Conservation (phyloP, 2,113 vertebrate species). For the Castor canadensis region DNA sequence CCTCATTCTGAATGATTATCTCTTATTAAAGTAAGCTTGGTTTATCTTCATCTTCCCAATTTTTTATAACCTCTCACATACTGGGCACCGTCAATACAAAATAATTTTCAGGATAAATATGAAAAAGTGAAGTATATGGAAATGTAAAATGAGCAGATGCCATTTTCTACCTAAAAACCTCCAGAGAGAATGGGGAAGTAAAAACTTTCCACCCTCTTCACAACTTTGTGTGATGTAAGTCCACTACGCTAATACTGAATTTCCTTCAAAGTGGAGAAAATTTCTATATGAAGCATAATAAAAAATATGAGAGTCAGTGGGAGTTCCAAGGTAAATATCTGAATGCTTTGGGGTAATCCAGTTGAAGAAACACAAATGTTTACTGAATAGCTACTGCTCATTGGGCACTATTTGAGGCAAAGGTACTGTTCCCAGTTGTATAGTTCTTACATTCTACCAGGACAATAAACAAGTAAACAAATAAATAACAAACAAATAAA, state of each 20-base stretch:
- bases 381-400: background rate
- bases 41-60: constrained; percentile 18
- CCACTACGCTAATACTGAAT: background rate
- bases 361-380: background rate
- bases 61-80: constrained; percentile 35
- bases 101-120: constrained; percentile 3
- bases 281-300: background rate
- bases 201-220: background rate
- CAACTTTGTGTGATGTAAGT: background rate
- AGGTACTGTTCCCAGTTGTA: background rate
- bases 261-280: background rate
- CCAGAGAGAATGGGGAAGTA: background rate
- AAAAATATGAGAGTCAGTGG: background rate
- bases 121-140: background rate
- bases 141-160: background rate
- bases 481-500: background rate
- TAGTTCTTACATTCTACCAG: background rate
- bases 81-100: background rate
- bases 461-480: too few species aligned
- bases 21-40: constrained; percentile 36
- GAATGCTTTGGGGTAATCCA: background rate
- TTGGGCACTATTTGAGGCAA: background rate
- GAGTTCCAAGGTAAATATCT: background rate
- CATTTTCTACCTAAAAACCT: background rate
- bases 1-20: constrained; percentile 29